phyloP scores from a whole-genome alignment of 2,797 vertebrate species.

The Fistularia tabacaria region DNA sequence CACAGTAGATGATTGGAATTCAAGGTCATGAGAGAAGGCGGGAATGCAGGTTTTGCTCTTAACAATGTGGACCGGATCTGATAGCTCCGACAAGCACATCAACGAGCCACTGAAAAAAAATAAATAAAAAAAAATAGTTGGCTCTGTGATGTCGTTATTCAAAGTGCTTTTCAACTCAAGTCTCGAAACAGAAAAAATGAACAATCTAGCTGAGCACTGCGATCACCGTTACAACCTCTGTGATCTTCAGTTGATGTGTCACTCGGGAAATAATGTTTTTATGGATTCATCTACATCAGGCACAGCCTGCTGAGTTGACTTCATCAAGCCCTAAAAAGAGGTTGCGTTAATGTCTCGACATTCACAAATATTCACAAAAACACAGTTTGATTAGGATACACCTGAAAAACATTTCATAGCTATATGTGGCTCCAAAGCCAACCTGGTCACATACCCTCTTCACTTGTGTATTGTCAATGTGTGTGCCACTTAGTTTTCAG shows the following conservation, averaged over 20 bases:
- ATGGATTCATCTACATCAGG: not conserved
- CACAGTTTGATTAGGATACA: no score
- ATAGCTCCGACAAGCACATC: constrained; percentile 29
- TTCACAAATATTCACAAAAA: no score
- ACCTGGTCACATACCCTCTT: no score
- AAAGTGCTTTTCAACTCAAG: constrained; percentile 1
- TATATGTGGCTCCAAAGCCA: no score
- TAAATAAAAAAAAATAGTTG: constrained; percentile 49
- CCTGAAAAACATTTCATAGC: no score
- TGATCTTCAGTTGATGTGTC: no score
- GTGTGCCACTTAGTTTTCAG: no score
- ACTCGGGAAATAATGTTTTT: no score
- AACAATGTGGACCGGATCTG: constrained; percentile 9
- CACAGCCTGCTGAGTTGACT: not conserved
- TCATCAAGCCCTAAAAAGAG: no score
- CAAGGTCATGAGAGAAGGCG: not conserved
- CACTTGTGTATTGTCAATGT: no score
- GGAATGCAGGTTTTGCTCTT: constrained; percentile 12
- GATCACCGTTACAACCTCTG: constrained; percentile 10
- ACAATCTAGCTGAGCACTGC: not conserved
- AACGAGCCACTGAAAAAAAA: constrained; percentile 23
- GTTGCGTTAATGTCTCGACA: no score
- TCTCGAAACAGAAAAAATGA: not conserved
- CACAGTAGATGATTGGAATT: no score
- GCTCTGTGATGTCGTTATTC: constrained; percentile 38